A percentile compares a stretch with the other conserved stretches of the same genome.
These are phyloP conservation scores for Tetramorium simillimum DNA, from an alignment of 1,140 invertebrate genomes.

Conservation along the genomic window DNA sequence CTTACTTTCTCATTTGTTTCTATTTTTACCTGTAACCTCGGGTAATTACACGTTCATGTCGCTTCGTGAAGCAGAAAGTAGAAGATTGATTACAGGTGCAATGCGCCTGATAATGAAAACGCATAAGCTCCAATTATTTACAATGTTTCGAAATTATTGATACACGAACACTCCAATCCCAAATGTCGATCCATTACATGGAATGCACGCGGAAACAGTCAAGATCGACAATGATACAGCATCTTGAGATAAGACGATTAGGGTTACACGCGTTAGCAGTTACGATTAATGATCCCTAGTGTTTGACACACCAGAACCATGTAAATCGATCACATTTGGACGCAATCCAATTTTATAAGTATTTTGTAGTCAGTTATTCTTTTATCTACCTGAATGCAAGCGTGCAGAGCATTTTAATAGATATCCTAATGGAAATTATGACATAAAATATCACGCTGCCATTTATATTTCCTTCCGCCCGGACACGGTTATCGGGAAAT, in stretches of 20 bases:
- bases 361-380: not conserved
- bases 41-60: conserved; percentile 47
- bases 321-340: conserved; percentile 20
- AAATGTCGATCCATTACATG: not conserved
- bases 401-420: conserved; percentile 16
- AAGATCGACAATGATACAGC: conserved; percentile 31
- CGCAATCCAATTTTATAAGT: conserved; percentile 21
- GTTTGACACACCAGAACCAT: not conserved
- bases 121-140: conserved; percentile 33
- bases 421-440: conserved; percentile 51
- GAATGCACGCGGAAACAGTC: not conserved
- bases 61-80: conserved; percentile 3
- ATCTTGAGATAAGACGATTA: conserved; percentile 46
- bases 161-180: conserved; percentile 23
- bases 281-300: not conserved
- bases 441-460: conserved; percentile 53
- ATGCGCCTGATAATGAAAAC: conserved; percentile 31
- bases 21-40: conserved; percentile 23
- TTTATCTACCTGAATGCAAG: conserved; percentile 18
- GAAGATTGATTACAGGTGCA: conserved; percentile 41
- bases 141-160: conserved; percentile 17
- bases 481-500: conserved; percentile 49
- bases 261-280: not conserved
- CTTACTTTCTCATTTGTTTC: conserved; percentile 37
- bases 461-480: conserved; percentile 46